Evolutionary conservation across 2,113 vertebrate species (phyloP).

Genomic region (Hippocampus barbouri): DNA sequence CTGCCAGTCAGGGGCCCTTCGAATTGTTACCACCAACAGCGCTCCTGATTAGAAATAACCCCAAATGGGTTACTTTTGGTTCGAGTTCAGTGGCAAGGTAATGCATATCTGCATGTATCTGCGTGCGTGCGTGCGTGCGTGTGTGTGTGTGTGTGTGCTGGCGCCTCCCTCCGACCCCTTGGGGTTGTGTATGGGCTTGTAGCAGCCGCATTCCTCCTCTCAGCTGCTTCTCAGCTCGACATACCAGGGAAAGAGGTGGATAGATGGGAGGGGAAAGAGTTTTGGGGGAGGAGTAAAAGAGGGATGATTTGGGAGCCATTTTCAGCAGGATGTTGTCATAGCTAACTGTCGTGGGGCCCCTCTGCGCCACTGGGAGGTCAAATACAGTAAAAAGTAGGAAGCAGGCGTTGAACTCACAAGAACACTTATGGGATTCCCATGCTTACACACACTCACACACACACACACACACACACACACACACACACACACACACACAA

Average conservation of each 20-base stretch:
- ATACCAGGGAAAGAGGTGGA: slow-evolving; percentile 46
- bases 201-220: slow-evolving; percentile 65
- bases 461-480: no score
- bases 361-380: slow-evolving; percentile 14
- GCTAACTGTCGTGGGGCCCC: slow-evolving; percentile 12
- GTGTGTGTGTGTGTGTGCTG: slow-evolving; percentile 28
- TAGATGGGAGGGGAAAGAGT: background rate
- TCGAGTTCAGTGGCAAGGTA: background rate
- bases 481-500: no score
- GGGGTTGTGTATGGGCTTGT: slow-evolving; percentile 68
- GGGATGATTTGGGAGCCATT: slow-evolving; percentile 22
- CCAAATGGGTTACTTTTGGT: background rate
- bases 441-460: slow-evolving; percentile 3
- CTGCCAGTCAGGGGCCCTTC: background rate
- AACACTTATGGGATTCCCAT: slow-evolving; percentile 36
- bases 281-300: background rate
- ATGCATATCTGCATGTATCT: background rate
- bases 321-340: slow-evolving; percentile 9
- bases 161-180: slow-evolving; percentile 47
- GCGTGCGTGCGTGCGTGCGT: slow-evolving; percentile 18
- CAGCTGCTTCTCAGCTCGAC: slow-evolving; percentile 63
- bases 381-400: slow-evolving; percentile 41
- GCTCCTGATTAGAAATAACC: background rate
- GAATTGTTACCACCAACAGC: background rate
- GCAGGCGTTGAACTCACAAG: slow-evolving; percentile 12